Percentiles rank a stretch among this genome's conserved stretches.
Evolutionary conservation across 2,888 invertebrate genomes (phyloP).

Genomic region (Agriotes lineatus): DNA sequence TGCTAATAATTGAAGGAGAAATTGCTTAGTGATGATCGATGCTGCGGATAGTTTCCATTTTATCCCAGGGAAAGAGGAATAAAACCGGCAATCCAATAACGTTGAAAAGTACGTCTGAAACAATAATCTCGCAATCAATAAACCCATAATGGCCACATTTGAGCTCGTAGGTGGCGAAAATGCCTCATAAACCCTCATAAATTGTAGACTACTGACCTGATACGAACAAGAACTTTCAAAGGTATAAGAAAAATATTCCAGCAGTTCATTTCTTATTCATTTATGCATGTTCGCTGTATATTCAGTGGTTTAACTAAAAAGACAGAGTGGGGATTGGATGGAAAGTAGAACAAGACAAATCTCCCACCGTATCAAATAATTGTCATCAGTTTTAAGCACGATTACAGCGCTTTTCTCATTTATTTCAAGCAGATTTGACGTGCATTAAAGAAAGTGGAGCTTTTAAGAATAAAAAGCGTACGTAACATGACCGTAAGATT

Average conservation of each 20-base stretch:
- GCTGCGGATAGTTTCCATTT: no score
- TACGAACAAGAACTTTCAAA: background rate
- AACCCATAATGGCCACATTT: constrained; percentile 12
- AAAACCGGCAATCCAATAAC: background rate
- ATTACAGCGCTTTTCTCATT: background rate
- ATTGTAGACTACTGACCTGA: constrained; percentile 2
- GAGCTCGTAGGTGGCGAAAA: constrained; percentile 2
- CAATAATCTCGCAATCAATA: constrained; percentile 15
- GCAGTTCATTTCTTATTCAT: background rate
- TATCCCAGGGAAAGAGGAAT: no score
- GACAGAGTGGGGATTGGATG: no score
- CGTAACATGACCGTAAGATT: constrained; percentile 17
- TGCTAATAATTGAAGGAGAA: no score
- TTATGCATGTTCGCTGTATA: background rate
- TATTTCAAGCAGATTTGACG: constrained; percentile 14
- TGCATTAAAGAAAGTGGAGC: constrained; percentile 14
- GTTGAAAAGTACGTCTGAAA: constrained; percentile 12
- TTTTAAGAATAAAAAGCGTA: constrained; percentile 15
- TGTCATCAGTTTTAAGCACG: background rate
- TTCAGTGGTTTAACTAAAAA: no score
- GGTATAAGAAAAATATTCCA: background rate
- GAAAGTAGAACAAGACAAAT: background rate
- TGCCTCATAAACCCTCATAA: constrained; percentile 12
- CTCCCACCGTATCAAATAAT: background rate
- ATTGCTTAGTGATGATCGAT: no score